Evolutionary conservation across 2,888 invertebrate species (phyloP).

Genomic region (Eilema depressum): DNA sequence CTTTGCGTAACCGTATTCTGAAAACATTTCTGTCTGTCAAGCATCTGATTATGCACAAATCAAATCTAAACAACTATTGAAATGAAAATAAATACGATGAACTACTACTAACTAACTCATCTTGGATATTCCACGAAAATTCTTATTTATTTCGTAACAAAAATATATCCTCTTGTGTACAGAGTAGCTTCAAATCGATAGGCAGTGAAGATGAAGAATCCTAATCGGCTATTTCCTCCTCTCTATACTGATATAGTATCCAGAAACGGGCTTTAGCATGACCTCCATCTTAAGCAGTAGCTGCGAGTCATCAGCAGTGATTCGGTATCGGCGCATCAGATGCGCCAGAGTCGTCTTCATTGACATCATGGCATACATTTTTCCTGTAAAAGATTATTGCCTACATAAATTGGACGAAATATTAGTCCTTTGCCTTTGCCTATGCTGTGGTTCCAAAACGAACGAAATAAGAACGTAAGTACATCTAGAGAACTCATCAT

Average conservation of each 20-base stretch:
- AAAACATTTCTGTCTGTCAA: too few species aligned
- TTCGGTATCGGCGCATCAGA: slow-evolving; percentile 61
- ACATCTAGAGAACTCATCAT: too few species aligned
- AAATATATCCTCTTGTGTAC: too few species aligned
- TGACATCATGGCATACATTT: slow-evolving; percentile 70
- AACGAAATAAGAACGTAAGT: too few species aligned
- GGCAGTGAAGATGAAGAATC: neutral
- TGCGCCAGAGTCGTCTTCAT: slow-evolving; percentile 72
- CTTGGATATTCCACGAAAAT: too few species aligned
- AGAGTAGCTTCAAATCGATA: too few species aligned
- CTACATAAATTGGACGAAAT: neutral
- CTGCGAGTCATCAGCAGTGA: slow-evolving; percentile 63
- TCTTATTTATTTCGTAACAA: too few species aligned
- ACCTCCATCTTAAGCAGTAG: slow-evolving; percentile 64
- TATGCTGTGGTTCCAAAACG: neutral
- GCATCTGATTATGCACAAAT: too few species aligned
- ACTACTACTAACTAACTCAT: too few species aligned
- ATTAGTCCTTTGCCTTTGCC: neutral
- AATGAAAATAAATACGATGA: too few species aligned
- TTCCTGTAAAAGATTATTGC: slow-evolving; percentile 56
- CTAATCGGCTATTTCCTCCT: slow-evolving; percentile 33
- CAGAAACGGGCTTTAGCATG: slow-evolving; percentile 67
- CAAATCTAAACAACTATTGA: too few species aligned
- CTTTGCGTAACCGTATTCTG: too few species aligned
- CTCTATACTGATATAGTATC: slow-evolving; percentile 62